These are phyloP conservation scores for Sphenopsis melanotis DNA, from an alignment of 2,797 vertebrate species.

Conservation along the genomic window DNA sequence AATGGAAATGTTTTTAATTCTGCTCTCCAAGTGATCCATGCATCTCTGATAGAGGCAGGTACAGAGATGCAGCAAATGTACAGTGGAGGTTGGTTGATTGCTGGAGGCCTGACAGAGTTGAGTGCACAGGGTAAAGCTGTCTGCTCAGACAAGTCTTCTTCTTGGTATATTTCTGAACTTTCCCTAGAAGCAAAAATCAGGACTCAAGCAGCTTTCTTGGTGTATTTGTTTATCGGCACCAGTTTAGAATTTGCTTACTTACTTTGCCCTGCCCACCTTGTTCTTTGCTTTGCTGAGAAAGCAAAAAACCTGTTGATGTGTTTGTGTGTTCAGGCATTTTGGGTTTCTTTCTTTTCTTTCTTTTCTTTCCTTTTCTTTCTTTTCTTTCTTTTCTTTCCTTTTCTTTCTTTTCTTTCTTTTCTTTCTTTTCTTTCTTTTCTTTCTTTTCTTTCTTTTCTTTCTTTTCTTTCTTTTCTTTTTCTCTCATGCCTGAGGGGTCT, in stretches of 20 bases:
- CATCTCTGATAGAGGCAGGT: neutral
- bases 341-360: neutral
- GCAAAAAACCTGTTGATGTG: neutral
- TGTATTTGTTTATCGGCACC: neutral
- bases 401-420: no score
- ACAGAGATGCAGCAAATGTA: neutral
- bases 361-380: neutral
- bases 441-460: neutral
- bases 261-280: neutral
- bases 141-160: neutral
- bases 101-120: neutral
- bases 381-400: neutral
- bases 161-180: neutral
- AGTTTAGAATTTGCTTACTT: neutral
- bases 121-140: neutral
- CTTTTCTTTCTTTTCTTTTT: no score
- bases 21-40: neutral
- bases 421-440: neutral
- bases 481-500: neutral
- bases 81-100: neutral
- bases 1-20: constrained; percentile 36
- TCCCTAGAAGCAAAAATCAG: neutral
- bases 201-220: neutral
- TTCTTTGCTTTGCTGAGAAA: neutral
- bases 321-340: neutral